A percentile compares a stretch with the other conserved stretches of the same genome.
phyloP scores from a whole-genome alignment of 2,888 invertebrate genomes.

The Furcula furcula region DNA sequence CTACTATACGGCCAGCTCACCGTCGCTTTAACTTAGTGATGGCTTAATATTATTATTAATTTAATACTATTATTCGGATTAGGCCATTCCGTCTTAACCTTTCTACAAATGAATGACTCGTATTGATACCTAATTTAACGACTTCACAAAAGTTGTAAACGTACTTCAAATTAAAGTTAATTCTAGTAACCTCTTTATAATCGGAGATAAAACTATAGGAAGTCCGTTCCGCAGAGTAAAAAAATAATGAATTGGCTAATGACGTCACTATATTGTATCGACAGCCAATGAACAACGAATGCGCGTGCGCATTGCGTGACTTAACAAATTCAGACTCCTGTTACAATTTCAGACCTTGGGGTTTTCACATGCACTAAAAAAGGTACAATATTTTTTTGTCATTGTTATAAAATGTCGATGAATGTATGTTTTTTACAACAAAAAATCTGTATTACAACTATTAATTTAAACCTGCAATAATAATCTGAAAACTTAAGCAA shows the following conservation, averaged over 20 bases:
- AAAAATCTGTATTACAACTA: too few relatives aligned
- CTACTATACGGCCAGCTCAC: too few relatives aligned
- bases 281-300: constrained; percentile 14
- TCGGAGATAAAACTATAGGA: constrained; percentile 25
- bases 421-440: too few relatives aligned
- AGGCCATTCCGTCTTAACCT: too few relatives aligned
- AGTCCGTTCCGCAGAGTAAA: constrained; percentile 31
- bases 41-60: too few relatives aligned
- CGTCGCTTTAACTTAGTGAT: too few relatives aligned
- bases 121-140: too few relatives aligned
- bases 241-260: constrained; percentile 28
- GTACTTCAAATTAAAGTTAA: background rate
- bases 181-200: constrained; percentile 9
- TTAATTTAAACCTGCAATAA: too few relatives aligned
- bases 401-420: background rate
- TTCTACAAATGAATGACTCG: too few relatives aligned
- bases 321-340: constrained; percentile 36
- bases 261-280: constrained; percentile 46
- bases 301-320: constrained; percentile 18
- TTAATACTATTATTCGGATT: too few relatives aligned
- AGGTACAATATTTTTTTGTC: background rate
- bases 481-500: too few relatives aligned
- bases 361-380: constrained; percentile 49
- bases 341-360: constrained; percentile 71
- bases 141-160: too few relatives aligned